Evolutionary conservation across 2,797 vertebrate species (phyloP), one percentile per base, ranked within the genome.

Genomic region (Eulemur rubriventer): DNA sequence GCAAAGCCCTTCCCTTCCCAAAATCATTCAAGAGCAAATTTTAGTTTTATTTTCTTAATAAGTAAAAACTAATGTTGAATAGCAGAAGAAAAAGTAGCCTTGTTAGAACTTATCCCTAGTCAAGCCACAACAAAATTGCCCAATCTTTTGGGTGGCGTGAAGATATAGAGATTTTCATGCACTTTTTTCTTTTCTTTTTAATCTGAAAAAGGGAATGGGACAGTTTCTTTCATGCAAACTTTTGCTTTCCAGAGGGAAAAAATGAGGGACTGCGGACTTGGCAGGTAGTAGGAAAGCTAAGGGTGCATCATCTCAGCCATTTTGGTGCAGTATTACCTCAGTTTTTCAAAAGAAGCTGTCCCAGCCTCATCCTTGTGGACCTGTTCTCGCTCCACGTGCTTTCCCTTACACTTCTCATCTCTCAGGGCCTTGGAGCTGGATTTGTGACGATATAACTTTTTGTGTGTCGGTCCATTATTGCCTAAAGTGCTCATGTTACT

Each of bases 401-500:
- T 99, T 97, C 99, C 99, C 99, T 99, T 99, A 99, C 99, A 99
- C 98, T 99, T 99, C 98, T 99, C 99, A 98, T 99, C 99, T 98
- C 99, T 99, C 98, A 99, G 99, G 69, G 99, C 99, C 98, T 99
- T 99, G 94, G 99, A 99, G 98, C 99, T 99, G 98, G 99, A 99
- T 99, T 99, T 99, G 98, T 99, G 99, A 98, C 99, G 99, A 98
- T 99, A 99, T 98, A 99, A 99, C 99, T 99, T 99, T 99, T 99
- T 99, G 99, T 99, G 99, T 90, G 99, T 99, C 41, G 99, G 99
- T 98, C 99, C 99, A 2, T 99, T 99, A 98, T 99, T 99, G 98
- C 99, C 99, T 95, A 99, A 99, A 99, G 99, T 99, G 98, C 99
- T 99, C 98, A 99, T 99, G 98, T 99, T 99, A 98, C 99, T 99